Percentiles rank a stretch among this genome's conserved stretches.
Conservation (phyloP, 2,888 invertebrate species). For the Dynastes tityus region DNA sequence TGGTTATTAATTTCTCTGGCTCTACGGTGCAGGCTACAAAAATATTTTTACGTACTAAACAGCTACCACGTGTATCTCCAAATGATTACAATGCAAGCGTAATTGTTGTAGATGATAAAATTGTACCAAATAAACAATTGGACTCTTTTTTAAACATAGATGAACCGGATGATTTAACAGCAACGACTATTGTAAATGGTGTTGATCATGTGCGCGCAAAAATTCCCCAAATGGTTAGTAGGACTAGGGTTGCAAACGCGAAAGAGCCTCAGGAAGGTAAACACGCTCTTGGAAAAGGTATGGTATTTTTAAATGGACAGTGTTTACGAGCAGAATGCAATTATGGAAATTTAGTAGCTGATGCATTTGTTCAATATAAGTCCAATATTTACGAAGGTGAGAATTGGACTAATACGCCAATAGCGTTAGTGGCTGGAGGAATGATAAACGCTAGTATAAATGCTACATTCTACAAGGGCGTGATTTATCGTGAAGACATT, state of each 20-base stretch:
- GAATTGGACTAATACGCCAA: slow-evolving; percentile 34
- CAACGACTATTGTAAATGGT: not conserved
- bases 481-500: slow-evolving; percentile 74
- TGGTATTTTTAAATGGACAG: slow-evolving; percentile 33
- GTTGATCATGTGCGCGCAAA: not conserved
- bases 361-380: slow-evolving; percentile 33
- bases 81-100: not conserved
- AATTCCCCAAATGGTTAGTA: not conserved
- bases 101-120: not conserved
- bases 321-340: slow-evolving; percentile 30
- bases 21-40: not conserved
- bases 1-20: not conserved
- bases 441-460: slow-evolving; percentile 30
- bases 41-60: slow-evolving; percentile 1
- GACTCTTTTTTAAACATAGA: too few relatives aligned
- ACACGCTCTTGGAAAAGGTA: slow-evolving; percentile 8
- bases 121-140: too few relatives aligned
- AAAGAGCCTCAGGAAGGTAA: too few relatives aligned
- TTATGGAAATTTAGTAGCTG: slow-evolving; percentile 30
- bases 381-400: slow-evolving; percentile 15
- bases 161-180: not conserved
- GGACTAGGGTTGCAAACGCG: not conserved
- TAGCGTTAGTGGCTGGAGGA: slow-evolving; percentile 5
- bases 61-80: not conserved
- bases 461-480: not conserved